phyloP scores from a whole-genome alignment of 2,888 invertebrate species.

The Zonitis immaculata region DNA sequence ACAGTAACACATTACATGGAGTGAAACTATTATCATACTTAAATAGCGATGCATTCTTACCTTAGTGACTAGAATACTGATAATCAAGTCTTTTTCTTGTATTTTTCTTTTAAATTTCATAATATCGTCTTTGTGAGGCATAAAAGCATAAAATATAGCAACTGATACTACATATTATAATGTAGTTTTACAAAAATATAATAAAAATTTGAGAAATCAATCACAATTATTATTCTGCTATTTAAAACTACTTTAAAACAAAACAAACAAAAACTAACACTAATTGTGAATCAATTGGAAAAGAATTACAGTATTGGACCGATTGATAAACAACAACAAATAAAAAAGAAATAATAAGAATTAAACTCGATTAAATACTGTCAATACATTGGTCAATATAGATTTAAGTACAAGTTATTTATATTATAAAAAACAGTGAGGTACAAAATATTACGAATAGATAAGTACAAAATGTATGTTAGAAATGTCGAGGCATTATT shows the following conservation, averaged over 20 bases:
- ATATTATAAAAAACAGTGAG: constrained; percentile 42
- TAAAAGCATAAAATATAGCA: constrained; percentile 25
- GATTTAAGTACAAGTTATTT: constrained; percentile 37
- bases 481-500: constrained; percentile 26
- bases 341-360: too few species aligned
- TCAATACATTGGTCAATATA: constrained; percentile 39
- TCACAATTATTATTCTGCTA: constrained; percentile 28
- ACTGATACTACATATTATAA: constrained; percentile 19
- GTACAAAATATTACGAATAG: constrained; percentile 44
- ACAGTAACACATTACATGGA: constrained; percentile 26
- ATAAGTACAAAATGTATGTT: constrained; percentile 32
- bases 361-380: constrained; percentile 34
- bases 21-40: too few species aligned
- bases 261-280: too few species aligned
- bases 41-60: constrained; percentile 34
- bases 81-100: constrained; percentile 40
- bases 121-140: constrained; percentile 31
- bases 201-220: constrained; percentile 18
- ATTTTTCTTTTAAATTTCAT: constrained; percentile 26
- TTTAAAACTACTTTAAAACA: neutral
- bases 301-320: neutral
- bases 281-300: neutral
- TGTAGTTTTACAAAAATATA: constrained; percentile 12
- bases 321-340: too few species aligned
- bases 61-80: constrained; percentile 45